Percentiles rank a stretch among this genome's conserved stretches.
Evolutionary conservation across 2,797 vertebrate species (phyloP).

Genomic region (Anniella stebbinsi): DNA sequence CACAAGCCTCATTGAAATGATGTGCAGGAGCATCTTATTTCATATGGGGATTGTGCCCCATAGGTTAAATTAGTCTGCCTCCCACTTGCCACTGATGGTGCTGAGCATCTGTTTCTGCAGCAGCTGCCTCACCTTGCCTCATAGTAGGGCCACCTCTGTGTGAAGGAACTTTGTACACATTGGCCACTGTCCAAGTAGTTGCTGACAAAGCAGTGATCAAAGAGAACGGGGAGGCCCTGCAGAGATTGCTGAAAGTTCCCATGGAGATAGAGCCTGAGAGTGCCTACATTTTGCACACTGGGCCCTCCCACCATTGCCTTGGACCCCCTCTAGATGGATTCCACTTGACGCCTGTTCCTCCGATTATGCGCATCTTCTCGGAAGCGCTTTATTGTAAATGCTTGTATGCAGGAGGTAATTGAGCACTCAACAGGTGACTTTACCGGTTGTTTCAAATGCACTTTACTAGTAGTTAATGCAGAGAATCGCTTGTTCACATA

Average conservation of each 20-base stretch:
- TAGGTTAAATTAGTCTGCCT: background rate
- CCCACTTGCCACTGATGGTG: background rate
- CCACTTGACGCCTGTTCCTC: too few relatives aligned
- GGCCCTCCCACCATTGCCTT: background rate
- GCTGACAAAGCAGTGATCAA: background rate
- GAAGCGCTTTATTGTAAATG: too few relatives aligned
- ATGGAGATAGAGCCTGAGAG: background rate
- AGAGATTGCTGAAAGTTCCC: background rate
- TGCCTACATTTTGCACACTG: background rate
- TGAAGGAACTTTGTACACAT: background rate
- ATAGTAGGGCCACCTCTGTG: background rate
- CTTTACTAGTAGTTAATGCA: too few relatives aligned
- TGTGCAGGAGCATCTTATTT: background rate
- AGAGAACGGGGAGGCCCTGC: background rate
- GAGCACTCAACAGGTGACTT: too few relatives aligned
- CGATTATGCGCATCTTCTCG: too few relatives aligned
- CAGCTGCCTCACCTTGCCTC: background rate
- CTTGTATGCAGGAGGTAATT: too few relatives aligned
- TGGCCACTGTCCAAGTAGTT: too few relatives aligned
- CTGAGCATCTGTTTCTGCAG: background rate
- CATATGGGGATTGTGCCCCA: background rate
- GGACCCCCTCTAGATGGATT: too few relatives aligned
- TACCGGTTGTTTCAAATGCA: too few relatives aligned
- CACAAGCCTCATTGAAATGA: background rate
- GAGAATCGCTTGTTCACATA: too few relatives aligned